Conservation (phyloP, 2,113 vertebrate species). For the Albula goreensis region DNA sequence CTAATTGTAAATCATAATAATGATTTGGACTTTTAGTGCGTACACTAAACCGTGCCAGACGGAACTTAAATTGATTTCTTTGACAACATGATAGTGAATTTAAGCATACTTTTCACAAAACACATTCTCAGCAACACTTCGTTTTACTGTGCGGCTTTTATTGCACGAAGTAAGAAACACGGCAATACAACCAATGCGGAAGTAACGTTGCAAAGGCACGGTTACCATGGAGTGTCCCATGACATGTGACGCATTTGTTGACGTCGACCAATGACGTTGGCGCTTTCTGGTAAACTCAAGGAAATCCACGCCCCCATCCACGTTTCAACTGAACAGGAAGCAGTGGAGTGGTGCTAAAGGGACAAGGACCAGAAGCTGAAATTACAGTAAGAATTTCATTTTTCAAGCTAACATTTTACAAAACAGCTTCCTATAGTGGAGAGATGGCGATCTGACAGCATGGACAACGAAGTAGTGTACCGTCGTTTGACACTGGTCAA, state of each 20-base stretch:
- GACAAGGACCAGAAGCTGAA: background rate
- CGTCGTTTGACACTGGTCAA: background rate
- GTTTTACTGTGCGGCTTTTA: background rate
- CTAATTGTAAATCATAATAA: too few species aligned
- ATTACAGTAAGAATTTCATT: background rate
- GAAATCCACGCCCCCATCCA: slow-evolving; percentile 23
- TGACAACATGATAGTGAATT: too few species aligned
- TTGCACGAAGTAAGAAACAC: background rate
- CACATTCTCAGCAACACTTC: background rate
- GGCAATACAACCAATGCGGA: background rate
- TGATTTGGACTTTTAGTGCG: too few species aligned
- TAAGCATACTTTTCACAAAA: too few species aligned
- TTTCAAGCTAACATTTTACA: too few species aligned
- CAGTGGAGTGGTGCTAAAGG: background rate
- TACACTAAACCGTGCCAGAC: too few species aligned
- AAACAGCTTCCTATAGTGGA: background rate
- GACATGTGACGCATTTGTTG: background rate
- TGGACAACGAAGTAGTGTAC: background rate
- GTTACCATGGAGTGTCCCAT: background rate
- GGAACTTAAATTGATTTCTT: too few species aligned
- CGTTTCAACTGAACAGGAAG: slow-evolving; percentile 15
- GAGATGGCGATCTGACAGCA: background rate
- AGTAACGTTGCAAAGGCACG: background rate
- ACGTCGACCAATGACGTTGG: background rate
- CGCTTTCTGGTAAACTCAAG: slow-evolving; percentile 6